Evolutionary conservation across 2,113 vertebrate genomes (phyloP), one percentile per base, ranked within the genome.

Genomic region (Empidonax alnorum): DNA sequence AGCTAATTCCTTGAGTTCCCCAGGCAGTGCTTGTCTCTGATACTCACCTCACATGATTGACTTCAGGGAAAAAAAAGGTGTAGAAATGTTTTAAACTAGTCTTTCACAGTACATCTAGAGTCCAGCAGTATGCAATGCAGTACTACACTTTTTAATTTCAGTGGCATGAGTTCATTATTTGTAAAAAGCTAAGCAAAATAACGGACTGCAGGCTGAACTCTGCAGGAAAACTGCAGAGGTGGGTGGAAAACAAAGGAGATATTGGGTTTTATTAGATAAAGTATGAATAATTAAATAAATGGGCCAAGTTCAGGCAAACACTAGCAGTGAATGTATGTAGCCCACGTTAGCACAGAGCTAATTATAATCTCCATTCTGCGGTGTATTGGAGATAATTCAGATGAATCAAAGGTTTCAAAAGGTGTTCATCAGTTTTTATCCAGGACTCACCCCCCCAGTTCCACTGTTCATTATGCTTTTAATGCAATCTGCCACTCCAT

Each of bases 321-420:
- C 19, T 41, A 83, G 30, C 12, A 50, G 42, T 66, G 31, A 84
- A 82, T 22, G 20, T 16, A 22, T 6, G 55, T 1, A 80, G 52
- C 24, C 21, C 23, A 53, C 37, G 14, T 50, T 5, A 69, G 25
- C 37, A 81, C 6, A 67, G 33, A 87, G 31, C 23, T 66, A 44
- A 90, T n/a, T 58, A 66, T 16, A 50, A 14, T 53, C 72, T 73
- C 49, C 30, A 4, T 67, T 87, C 53, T 47, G 25, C 44, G 37
- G 18, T 69, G 46, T 59, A 62, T 0, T 44, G 37, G 37, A 79
- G 28, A 56, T 49, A 41, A 62, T 62, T 68, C 58, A 73, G 50
- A 80, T 27, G 42, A 88, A 93, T 61, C 25, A 56, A 47, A 77
- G 14, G 41, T 56, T 94, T 91, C 44, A 84, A 65, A 77, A 89